Base-by-base conservation (phyloP, 1,140 invertebrate species). In the Asbolus verrucosus region DNA sequence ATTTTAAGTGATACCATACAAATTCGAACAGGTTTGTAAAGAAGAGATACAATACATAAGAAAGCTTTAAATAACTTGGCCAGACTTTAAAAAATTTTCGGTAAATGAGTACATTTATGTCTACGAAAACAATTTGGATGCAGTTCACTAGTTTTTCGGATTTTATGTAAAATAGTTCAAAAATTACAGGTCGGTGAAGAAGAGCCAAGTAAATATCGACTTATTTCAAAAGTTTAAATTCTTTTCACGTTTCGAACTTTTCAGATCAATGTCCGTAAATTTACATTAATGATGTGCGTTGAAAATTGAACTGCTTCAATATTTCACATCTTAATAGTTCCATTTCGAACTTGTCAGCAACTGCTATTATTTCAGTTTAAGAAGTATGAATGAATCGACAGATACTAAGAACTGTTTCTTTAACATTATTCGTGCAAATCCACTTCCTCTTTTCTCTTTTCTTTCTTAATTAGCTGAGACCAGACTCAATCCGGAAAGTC, bases 251-350 rank as follows among this genome's bases (percentile, higher is more conserved):
- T 30, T 18, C 31, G 54, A 69, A 73, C 66, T 73, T 65, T 65
- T 61, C 62, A 69, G 66, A 73, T 70, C 71, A 66, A 59, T 65
- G 33, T 70, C 67, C 62, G 71, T 73, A 73, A 73, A 73, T 73
- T 73, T 70, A 70, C 71, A 73, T 73, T 73, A 70, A 73, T 73
- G 67, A 70, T 70, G 62, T 67, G 67, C 67, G 71, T 65, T 66
- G 67, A 73, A 73, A 73, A 73, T 73, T 73, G 67, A 73, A 73
- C 67, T 70, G 24, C 61, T 50, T 38, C 43, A 68, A 73, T 70
- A 73, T 70, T 59, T 73, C 65, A 70, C 67, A 24, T 65, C 31
- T 43, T 72, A 68, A 72, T 69, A 69, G 67, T 69, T 70, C 39
- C 67, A 69, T 72, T 72, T 65, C 61, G 43, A 72, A 70, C 71